Conservation (phyloP, 2,113 vertebrate genomes). For the Deroptyus accipitrinus region DNA sequence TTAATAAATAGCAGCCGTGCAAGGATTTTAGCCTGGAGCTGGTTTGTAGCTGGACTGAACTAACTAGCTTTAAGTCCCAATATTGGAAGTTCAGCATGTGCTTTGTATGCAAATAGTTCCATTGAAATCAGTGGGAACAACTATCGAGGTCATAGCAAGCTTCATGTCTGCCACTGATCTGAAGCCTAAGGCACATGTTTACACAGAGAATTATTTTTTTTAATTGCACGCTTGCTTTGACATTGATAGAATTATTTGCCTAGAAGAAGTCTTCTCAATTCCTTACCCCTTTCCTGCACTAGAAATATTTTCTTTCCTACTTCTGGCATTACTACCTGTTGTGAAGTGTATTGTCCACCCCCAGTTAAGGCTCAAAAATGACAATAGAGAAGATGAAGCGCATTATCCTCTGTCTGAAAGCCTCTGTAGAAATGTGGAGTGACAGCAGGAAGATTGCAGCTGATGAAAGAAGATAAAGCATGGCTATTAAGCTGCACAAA, state of each 20-base stretch:
- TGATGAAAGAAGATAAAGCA: background rate
- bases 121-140: background rate
- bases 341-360: background rate
- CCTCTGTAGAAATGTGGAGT: background rate
- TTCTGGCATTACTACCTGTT: background rate
- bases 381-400: background rate
- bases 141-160: accelerated
- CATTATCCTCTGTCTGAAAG: background rate
- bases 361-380: background rate
- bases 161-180: background rate
- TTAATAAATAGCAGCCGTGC: background rate
- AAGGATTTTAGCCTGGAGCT: background rate
- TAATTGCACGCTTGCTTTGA: background rate
- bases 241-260: background rate
- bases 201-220: background rate
- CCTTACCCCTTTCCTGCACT: background rate
- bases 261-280: background rate
- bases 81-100: background rate
- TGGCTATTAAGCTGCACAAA: background rate
- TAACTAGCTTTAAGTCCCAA: accelerated
- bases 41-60: background rate
- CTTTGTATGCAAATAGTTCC: background rate
- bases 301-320: background rate
- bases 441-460: background rate
- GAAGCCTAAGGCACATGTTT: background rate